Evolutionary conservation across 2,888 invertebrate species (phyloP).

Genomic region (Ephialtes manifestator): DNA sequence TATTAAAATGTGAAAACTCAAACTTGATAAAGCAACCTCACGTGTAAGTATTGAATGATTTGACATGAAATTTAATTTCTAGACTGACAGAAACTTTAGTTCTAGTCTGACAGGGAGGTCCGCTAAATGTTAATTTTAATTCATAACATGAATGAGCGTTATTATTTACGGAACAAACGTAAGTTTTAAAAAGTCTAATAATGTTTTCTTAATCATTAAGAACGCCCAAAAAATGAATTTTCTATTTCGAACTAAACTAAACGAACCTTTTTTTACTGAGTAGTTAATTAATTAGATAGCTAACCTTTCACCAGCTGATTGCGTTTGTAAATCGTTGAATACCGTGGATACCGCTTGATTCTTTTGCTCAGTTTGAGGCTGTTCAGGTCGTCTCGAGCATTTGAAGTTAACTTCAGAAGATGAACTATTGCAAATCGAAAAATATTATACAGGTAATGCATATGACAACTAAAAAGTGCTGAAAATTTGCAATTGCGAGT

Average conservation of each 20-base stretch:
- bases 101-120: background rate
- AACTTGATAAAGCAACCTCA: background rate
- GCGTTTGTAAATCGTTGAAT: conserved; percentile 1
- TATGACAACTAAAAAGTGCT: background rate
- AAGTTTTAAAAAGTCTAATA: background rate
- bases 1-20: background rate
- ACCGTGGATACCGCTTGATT: conserved; percentile 39
- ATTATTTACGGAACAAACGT: background rate
- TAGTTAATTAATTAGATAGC: background rate
- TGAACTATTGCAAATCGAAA: conserved; percentile 11
- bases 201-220: too few species aligned
- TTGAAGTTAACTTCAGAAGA: conserved; percentile 31
- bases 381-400: conserved; percentile 29
- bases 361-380: conserved; percentile 16
- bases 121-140: background rate
- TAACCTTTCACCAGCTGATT: conserved; percentile 28
- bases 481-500: too few species aligned
- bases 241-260: background rate
- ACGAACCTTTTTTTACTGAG: background rate
- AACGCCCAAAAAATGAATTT: background rate
- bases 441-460: background rate
- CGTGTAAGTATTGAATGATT: background rate
- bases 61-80: background rate
- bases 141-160: background rate
- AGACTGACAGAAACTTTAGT: too few species aligned